These are phyloP conservation scores for Ormyrus pomaceus DNA, from an alignment of 2,888 invertebrate genomes.

Conservation along the genomic window DNA sequence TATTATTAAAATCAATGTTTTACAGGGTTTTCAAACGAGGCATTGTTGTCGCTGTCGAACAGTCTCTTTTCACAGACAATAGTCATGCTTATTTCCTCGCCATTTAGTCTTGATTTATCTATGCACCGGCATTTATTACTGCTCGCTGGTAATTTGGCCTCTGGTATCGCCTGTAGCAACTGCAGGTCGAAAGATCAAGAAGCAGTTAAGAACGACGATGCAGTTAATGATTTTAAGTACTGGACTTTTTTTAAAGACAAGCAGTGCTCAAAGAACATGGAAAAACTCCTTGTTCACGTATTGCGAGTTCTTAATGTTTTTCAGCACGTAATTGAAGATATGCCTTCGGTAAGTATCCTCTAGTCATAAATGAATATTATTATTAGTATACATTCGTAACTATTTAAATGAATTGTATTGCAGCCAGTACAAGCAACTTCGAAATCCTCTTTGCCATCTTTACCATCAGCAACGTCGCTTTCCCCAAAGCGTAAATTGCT, in stretches of 20 bases:
- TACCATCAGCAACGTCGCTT: constrained; percentile 72
- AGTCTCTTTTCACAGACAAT: constrained; percentile 72
- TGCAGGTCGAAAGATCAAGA: constrained; percentile 12
- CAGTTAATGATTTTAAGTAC: constrained; percentile 56
- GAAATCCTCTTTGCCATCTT: constrained; percentile 79
- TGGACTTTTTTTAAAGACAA: constrained; percentile 72
- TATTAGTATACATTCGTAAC: too few relatives aligned
- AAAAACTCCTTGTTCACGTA: constrained; percentile 82
- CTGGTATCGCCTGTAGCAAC: constrained; percentile 65
- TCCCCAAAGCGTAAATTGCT: constrained; percentile 73
- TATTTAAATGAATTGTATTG: background rate
- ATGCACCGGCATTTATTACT: constrained; percentile 75
- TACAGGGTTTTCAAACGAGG: constrained; percentile 52
- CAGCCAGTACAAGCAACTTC: constrained; percentile 77
- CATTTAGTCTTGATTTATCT: constrained; percentile 77
- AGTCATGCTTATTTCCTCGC: constrained; percentile 76
- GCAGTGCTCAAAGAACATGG: constrained; percentile 72
- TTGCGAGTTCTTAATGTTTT: constrained; percentile 85
- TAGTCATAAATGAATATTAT: constrained; percentile 61
- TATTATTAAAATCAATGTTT: background rate
- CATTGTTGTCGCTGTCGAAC: constrained; percentile 60
- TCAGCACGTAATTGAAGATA: constrained; percentile 86
- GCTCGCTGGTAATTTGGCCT: constrained; percentile 74
- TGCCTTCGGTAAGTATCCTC: constrained; percentile 60
- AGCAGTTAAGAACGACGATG: constrained; percentile 13